Base-by-base conservation (phyloP, 2,113 vertebrate genomes). In the Scopus umbretta region DNA sequence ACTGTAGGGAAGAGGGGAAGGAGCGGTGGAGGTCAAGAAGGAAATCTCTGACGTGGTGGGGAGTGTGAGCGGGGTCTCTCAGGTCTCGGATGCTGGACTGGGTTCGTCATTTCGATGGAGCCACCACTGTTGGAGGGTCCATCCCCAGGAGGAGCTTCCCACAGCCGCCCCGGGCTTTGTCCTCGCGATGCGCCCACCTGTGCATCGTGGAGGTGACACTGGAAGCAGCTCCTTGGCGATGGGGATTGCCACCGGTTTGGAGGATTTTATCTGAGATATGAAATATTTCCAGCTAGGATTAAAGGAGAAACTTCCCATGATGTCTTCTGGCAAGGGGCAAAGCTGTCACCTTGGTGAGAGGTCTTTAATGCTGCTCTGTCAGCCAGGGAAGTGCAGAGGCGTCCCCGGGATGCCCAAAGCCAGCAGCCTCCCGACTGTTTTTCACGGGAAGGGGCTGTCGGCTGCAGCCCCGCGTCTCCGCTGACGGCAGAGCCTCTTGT, bases 151-250 rank as follows among this genome's bases (percentile, higher is more conserved):
- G n/a, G 45, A 72, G 32, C 38, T 38, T 66, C 50, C 74, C 11
- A 3, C 27, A 15, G 66, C 49, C 10, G 2, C 34, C 65, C 29
- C 2, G 23, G 59, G n/a, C 32, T n/a, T 70, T 43, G 17, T 38
- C 32, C 52, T 59, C 3, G 7, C 4, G 2, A 8, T 13, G 18
- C 7, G 3, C 21, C 2, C 3, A 8, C 43, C 10, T 42, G 20
- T 16, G 34, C 59, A 3, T 16, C 3, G 7, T 20, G n/a, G 43
- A 66, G 13, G 16, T 16, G 49, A 55, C 45, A 34, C 40, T 38
- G 68, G 59, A 55, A 34, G 16, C 1, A 1, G 49, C 47, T 12
- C 50, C 7, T 42, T 14, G 18, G 29, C 6, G 1, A 7, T 1
- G 4, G 84, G 32, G 17, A 7, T 45, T 45, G 63, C 9, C 26